phyloP scores from a whole-genome alignment of 2,797 vertebrate genomes.

The Macropus fuliginosus region DNA sequence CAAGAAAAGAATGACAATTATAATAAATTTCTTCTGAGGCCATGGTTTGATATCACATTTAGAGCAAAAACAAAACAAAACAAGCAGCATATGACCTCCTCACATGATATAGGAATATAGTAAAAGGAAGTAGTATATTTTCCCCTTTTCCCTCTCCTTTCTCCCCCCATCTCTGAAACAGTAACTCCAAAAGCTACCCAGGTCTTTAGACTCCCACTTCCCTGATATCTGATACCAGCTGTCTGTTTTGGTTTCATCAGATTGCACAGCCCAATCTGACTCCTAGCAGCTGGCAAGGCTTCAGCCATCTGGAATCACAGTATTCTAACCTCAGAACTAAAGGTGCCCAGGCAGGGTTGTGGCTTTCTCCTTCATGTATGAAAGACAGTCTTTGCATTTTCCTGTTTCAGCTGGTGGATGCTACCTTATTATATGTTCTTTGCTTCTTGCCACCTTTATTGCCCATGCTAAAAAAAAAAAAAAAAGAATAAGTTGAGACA shows the following conservation, averaged over 20 bases:
- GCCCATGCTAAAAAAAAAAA: neutral
- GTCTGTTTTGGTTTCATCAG: slow-evolving; percentile 76
- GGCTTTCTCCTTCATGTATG: neutral
- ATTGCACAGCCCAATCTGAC: slow-evolving; percentile 75
- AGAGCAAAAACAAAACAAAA: neutral
- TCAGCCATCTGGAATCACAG: slow-evolving; percentile 69
- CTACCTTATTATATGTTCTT: neutral
- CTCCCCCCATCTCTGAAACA: neutral
- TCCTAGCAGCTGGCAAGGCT: slow-evolving; percentile 78
- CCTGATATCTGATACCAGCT: slow-evolving; percentile 79
- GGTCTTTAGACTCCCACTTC: slow-evolving; percentile 68
- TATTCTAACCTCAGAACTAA: slow-evolving; percentile 56
- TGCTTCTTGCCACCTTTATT: neutral
- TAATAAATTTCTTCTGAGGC: fast-evolving
- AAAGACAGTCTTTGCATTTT: neutral
- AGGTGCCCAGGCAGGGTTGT: fast-evolving
- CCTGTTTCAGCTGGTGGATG: fast-evolving
- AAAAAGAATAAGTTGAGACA: neutral
- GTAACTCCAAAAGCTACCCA: slow-evolving; percentile 36
- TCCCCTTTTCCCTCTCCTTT: neutral
- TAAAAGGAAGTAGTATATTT: neutral
- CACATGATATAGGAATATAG: neutral
- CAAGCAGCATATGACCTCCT: neutral
- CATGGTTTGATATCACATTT: too few relatives aligned
- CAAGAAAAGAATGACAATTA: neutral